Evolutionary conservation across 2,888 invertebrate species (phyloP).

Genomic region (Agapetus fuscipes): DNA sequence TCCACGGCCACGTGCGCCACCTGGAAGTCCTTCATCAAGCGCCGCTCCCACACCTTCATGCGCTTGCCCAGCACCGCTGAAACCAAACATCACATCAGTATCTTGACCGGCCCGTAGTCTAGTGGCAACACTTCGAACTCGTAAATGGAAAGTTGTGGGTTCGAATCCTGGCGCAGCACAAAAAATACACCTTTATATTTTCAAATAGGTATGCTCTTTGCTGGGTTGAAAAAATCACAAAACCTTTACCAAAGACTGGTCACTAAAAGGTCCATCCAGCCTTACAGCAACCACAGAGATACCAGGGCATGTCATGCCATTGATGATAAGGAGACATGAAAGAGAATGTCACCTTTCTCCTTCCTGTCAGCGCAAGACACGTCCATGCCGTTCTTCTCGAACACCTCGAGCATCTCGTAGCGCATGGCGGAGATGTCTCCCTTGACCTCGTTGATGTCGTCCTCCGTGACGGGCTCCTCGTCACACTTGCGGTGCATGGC

Average conservation of each 20-base stretch:
- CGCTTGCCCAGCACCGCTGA: slow-evolving; percentile 63
- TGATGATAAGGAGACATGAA: background rate
- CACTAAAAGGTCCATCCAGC: too few relatives aligned
- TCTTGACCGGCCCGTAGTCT: background rate
- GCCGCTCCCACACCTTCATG: slow-evolving; percentile 79
- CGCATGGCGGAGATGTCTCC: slow-evolving; percentile 87
- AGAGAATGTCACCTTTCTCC: slow-evolving; percentile 52
- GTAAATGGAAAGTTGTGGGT: too few relatives aligned
- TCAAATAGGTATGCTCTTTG: too few relatives aligned
- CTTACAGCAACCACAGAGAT: too few relatives aligned
- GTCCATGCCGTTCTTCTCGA: slow-evolving; percentile 81
- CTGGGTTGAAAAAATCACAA: too few relatives aligned
- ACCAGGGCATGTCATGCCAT: too few relatives aligned
- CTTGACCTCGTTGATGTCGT: slow-evolving; percentile 90
- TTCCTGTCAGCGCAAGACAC: slow-evolving; percentile 62
- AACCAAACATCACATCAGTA: slow-evolving; percentile 3
- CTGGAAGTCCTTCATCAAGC: slow-evolving; percentile 81
- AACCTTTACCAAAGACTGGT: too few relatives aligned
- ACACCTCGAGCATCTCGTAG: slow-evolving; percentile 84
- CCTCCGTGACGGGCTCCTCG: slow-evolving; percentile 82
- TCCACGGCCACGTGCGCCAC: slow-evolving; percentile 62
- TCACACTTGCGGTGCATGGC: slow-evolving; percentile 77
- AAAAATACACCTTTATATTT: too few relatives aligned
- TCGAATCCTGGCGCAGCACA: too few relatives aligned
- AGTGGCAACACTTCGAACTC: too few relatives aligned